These are phyloP conservation scores for Colius striatus DNA, from an alignment of 2,113 vertebrate species.

Conservation along the genomic window DNA sequence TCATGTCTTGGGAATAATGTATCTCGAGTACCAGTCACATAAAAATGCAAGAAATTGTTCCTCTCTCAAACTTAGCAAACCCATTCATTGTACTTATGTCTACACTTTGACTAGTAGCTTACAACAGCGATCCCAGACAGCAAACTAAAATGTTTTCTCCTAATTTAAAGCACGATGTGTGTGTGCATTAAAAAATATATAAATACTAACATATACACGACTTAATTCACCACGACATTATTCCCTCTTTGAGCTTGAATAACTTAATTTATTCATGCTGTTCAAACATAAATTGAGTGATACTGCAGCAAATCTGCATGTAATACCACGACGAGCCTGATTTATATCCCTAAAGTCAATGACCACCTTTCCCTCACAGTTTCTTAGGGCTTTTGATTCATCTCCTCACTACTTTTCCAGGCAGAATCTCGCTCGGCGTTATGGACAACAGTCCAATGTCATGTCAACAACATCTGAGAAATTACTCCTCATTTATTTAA, in stretches of 20 bases:
- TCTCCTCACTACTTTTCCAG: neutral
- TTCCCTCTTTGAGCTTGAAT: neutral
- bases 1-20: conserved; percentile 81
- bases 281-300: neutral
- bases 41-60: conserved; percentile 75
- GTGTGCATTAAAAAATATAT: neutral
- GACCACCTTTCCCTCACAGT: neutral
- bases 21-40: conserved; percentile 76
- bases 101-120: conserved; percentile 48
- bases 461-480: neutral
- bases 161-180: neutral
- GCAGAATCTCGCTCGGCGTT: neutral
- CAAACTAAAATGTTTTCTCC: neutral
- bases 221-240: neutral
- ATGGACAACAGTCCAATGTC: neutral
- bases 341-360: neutral
- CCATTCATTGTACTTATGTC: conserved; percentile 50
- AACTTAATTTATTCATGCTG: conserved; percentile 11
- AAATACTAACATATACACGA: neutral
- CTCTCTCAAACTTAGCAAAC: conserved; percentile 63
- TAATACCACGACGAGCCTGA: neutral
- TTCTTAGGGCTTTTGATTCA: neutral
- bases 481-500: neutral
- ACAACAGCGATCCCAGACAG: neutral
- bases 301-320: neutral